Conservation (phyloP, 2,797 vertebrate genomes). For the Pseudochaenichthys georgianus region DNA sequence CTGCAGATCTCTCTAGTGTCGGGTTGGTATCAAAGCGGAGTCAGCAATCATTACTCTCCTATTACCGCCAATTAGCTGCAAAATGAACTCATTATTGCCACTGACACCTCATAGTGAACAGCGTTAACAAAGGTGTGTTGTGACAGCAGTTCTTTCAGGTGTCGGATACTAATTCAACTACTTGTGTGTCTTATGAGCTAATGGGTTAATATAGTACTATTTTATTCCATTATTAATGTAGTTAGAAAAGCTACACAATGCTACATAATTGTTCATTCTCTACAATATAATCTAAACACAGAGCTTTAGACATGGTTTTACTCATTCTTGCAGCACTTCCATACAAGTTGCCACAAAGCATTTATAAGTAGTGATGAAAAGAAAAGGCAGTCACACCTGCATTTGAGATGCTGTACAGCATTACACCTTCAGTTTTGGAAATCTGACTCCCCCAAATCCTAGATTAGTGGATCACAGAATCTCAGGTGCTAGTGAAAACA, state of each 20-base stretch:
- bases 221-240: constrained; percentile 16
- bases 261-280: constrained; percentile 4
- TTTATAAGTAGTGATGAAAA: constrained; percentile 39
- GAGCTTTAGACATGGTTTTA: neutral
- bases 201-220: constrained; percentile 9
- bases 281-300: neutral
- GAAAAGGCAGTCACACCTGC: constrained; percentile 52
- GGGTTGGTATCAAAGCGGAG: constrained; percentile 45
- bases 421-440: constrained; percentile 66
- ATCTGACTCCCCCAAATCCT: constrained; percentile 69
- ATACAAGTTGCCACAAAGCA: constrained; percentile 18
- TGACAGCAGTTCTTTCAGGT: constrained; percentile 41
- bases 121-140: constrained; percentile 20
- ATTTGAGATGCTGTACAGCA: constrained; percentile 68
- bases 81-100: constrained; percentile 61
- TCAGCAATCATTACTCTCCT: constrained; percentile 59
- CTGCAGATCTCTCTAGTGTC: constrained; percentile 50
- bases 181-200: constrained; percentile 12
- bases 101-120: constrained; percentile 33
- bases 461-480: constrained; percentile 77
- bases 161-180: constrained; percentile 40
- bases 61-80: constrained; percentile 64
- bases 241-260: neutral
- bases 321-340: neutral
- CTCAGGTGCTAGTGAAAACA: constrained; percentile 73